Percentiles rank a stretch among this genome's conserved stretches.
Evolutionary conservation across 2,797 vertebrate genomes (phyloP).

Genomic region (Cossypha caffra): DNA sequence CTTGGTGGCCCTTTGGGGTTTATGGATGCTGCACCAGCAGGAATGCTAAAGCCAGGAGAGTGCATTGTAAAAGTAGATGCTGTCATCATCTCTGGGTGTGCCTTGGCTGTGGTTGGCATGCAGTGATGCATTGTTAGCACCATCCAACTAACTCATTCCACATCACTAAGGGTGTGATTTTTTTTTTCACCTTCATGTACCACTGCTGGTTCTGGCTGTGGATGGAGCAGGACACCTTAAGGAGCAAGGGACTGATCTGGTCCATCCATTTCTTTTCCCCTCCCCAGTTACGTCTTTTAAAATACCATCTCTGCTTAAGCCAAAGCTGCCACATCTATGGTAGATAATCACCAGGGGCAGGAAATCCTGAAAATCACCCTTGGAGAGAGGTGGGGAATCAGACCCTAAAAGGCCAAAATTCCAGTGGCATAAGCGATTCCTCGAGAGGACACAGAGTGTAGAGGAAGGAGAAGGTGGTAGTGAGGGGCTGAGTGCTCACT

Average conservation of each 20-base stretch:
- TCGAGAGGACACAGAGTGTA: too few species aligned
- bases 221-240: neutral
- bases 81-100: neutral
- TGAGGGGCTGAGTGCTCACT: accelerated
- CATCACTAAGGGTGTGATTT: neutral
- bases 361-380: neutral
- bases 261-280: neutral
- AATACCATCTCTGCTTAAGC: neutral
- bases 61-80: slow-evolving; percentile 17
- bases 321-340: neutral
- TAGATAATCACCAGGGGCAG: neutral
- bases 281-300: neutral
- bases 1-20: neutral
- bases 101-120: neutral
- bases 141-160: neutral
- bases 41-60: neutral
- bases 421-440: neutral
- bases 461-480: neutral
- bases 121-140: neutral
- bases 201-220: neutral
- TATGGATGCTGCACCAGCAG: neutral
- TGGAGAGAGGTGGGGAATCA: neutral
- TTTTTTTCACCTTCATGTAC: neutral
- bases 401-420: neutral
- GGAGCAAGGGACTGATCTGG: neutral